phyloP scores from a whole-genome alignment of 2,888 invertebrate genomes.

The Minunthozetes semirufus region DNA sequence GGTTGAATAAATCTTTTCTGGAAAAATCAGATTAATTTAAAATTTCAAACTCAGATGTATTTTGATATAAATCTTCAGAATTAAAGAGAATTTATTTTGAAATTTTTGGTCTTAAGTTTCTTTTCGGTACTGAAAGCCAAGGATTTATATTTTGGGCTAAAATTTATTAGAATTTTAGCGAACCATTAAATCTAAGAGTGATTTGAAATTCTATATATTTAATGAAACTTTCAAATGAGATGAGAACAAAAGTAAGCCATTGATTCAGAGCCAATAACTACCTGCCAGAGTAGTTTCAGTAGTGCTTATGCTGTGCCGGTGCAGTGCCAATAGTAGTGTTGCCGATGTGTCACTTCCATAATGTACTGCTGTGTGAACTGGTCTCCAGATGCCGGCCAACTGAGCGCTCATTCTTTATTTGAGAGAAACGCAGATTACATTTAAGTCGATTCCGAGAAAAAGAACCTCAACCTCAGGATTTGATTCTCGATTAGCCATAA shows the following conservation, averaged over 20 bases:
- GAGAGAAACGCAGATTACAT: background rate
- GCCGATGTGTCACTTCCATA: constrained; percentile 14
- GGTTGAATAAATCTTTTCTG: background rate
- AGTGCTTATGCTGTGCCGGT: no score
- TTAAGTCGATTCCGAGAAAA: constrained; percentile 19
- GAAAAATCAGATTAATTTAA: background rate
- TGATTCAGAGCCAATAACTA: constrained; percentile 18
- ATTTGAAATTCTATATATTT: constrained; percentile 21
- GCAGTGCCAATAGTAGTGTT: background rate
- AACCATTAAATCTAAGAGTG: constrained; percentile 12
- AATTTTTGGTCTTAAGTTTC: background rate
- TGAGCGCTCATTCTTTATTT: background rate
- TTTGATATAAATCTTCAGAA: background rate
- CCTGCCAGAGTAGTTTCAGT: constrained; percentile 22
- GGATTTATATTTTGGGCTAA: background rate
- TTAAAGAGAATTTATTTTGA: background rate
- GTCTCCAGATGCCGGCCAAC: constrained; percentile 17
- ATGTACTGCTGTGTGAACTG: constrained; percentile 19
- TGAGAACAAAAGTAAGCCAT: constrained; percentile 16
- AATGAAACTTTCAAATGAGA: background rate
- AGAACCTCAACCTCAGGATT: constrained; percentile 1
- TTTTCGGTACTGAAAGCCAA: background rate
- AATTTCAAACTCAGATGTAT: background rate
- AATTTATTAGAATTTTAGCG: constrained; percentile 13
- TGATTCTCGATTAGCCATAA: constrained; percentile 13